Evolutionary conservation across 2,113 vertebrate species (phyloP), one percentile per base, ranked within the genome.

Genomic region (Oenanthe melanoleuca): DNA sequence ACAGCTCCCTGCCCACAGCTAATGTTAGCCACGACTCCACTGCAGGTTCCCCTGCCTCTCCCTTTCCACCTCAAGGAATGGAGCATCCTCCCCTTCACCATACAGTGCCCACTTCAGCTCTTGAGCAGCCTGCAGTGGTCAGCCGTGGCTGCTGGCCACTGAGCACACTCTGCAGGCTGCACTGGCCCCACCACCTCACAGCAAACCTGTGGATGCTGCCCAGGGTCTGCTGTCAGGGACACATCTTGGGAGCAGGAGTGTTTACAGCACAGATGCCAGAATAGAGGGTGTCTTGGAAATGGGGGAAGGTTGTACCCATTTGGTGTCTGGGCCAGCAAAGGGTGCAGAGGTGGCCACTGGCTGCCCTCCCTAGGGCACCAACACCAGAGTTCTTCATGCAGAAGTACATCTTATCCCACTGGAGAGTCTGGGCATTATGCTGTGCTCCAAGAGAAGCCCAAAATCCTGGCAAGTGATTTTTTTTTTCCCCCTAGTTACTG

Each of bases 11-110:
- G 0, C 56, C 40, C 28, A 61, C 28, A 50, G 12, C 25, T 59
- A 14, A 2, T 21, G 44, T 38, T 69, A 80, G 44, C 72, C 40
- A 65, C 0, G 0, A 69, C 24, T 26, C 34, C 2, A 0, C 29
- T 71, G 38, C 56, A 74, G 31, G 21, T 14, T 80, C 34, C 18
- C 42, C 53, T 63, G 8, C 24, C 29, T 79, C 42, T 14, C 33
- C 33, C 31, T 72, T 88, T 83, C 38, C 74, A 45, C 15, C 50
- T 84, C 56, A 37, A 70, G 47, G 22, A 87, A 61, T 31, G 56
- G 29, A n/a, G 63, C 26, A 13, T 29, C 10, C 73, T 84, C 19
- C 24, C 37, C 50, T 61, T 84, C n/a, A 64, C 24, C 42, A 6
- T 3, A 26, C 0, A 0, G 33, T 40, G 34, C 33, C 21, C 53